phyloP scores from a whole-genome alignment of 2,797 vertebrate genomes.

The Onychomys leucogaster region DNA sequence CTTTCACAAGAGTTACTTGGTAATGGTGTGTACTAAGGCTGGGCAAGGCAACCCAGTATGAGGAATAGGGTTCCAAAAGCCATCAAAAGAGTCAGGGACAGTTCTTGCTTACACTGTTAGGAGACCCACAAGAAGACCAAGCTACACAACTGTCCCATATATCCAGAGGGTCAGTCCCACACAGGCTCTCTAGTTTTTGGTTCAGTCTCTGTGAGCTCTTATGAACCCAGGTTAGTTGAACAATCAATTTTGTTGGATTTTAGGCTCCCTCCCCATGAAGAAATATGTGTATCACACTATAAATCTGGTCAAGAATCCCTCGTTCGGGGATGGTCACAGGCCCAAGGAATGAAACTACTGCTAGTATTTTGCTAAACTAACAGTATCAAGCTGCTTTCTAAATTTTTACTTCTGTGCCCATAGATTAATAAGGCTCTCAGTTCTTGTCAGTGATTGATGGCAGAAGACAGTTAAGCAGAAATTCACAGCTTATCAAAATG shows the following conservation, averaged over 20 bases:
- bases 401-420: not conserved
- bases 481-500: not conserved
- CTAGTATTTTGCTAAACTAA: not conserved
- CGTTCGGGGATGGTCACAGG: not conserved
- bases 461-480: not conserved
- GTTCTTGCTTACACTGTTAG: not conserved
- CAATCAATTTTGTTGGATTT: not conserved
- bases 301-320: not conserved
- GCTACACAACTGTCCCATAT: not conserved
- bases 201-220: not conserved
- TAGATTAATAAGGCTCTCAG: not conserved
- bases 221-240: not conserved
- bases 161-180: not conserved
- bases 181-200: not conserved
- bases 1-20: not conserved
- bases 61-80: not conserved
- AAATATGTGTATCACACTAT: not conserved
- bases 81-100: not conserved
- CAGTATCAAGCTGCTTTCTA: not conserved
- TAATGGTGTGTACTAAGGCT: not conserved
- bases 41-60: too few relatives aligned
- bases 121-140: not conserved
- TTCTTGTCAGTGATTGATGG: not conserved
- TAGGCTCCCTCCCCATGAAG: not conserved
- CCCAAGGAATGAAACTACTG: not conserved